Percentiles rank a stretch among this genome's conserved stretches.
phyloP scores from a whole-genome alignment of 2,888 invertebrate species.

The Automeris io region DNA sequence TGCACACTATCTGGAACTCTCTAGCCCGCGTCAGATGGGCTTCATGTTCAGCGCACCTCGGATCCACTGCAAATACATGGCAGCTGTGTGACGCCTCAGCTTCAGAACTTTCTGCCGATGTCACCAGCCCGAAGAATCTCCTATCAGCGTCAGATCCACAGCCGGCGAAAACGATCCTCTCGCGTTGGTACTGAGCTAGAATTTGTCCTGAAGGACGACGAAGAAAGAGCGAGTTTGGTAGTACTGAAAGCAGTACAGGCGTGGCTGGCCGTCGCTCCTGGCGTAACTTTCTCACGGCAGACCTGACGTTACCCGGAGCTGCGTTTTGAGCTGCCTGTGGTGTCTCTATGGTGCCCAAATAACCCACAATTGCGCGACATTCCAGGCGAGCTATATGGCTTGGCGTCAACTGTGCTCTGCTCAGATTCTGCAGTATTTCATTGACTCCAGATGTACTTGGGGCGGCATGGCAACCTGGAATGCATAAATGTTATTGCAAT shows the following conservation, averaged over 20 bases:
- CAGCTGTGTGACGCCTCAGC: constrained; percentile 87
- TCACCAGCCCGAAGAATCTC: constrained; percentile 94
- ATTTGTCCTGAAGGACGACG: constrained; percentile 87
- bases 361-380: constrained; percentile 92
- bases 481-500: constrained; percentile 9
- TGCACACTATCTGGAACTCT: constrained; percentile 91
- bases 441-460: constrained; percentile 64
- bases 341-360: constrained; percentile 97
- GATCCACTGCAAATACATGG: constrained; percentile 96
- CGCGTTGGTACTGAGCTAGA: constrained; percentile 91
- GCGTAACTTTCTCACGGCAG: constrained; percentile 91
- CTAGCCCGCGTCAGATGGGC: constrained; percentile 88
- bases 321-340: constrained; percentile 88
- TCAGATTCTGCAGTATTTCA: constrained; percentile 60
- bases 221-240: constrained; percentile 86
- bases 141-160: constrained; percentile 94
- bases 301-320: constrained; percentile 87
- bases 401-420: constrained; percentile 53
- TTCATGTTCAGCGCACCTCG: constrained; percentile 88
- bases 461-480: constrained; percentile 60
- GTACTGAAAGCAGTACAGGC: constrained; percentile 89
- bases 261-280: constrained; percentile 93
- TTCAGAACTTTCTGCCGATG: constrained; percentile 82
- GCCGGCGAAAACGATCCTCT: constrained; percentile 91
- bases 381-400: constrained; percentile 77